Evolutionary conservation across 2,888 invertebrate species (phyloP), one percentile per base, ranked within the genome.

Genomic region (Argyresthia albistria): DNA sequence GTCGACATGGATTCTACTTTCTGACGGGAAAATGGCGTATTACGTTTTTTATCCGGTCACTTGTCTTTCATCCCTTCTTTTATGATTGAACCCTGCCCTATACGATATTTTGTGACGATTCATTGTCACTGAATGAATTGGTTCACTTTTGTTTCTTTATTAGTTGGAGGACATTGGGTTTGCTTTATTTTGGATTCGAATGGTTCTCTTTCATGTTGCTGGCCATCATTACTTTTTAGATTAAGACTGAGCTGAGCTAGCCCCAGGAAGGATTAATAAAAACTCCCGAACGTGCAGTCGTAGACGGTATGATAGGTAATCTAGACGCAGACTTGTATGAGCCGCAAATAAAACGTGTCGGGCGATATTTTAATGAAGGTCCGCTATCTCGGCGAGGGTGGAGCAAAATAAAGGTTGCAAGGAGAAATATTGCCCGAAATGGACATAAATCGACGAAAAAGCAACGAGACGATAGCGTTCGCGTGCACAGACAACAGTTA

Each of bases 41-140:
- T 84, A 80, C 78, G 76, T 74, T 86, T 82, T 86, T 86, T 75
- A 72, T 73, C 73, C 72, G 73, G 63, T 66, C 80, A 76, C 77
- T 80, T 83, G 79, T 83, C 81, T 81, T 80, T 81, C 83, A 76
- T 72, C 80, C 78, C 79, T 81, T 82, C 82, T 78, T 83, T 86
- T 86, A 75, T 84, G 81, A 82, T 81, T 72, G 83, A 80, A 71
- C 65, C 65, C 68, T 69, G 9, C n/a, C n/a, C 46, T 11, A 46
- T 45, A 69, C 62, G 62, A 68, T 71, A 69, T 66, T 71, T 70
- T 71, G 70, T 69, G 68, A 72, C 70, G 68, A 74, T 69, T 71
- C 73, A 73, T 80, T 81, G 80, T 80, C 74, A 72, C 71, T 68
- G 68, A 67, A 65, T 58, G 69, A 69, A 76, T 74, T 70, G 79